These are phyloP conservation scores for Hyphantria cunea DNA, from an alignment of 1,140 invertebrate species.

Conservation along the genomic window DNA sequence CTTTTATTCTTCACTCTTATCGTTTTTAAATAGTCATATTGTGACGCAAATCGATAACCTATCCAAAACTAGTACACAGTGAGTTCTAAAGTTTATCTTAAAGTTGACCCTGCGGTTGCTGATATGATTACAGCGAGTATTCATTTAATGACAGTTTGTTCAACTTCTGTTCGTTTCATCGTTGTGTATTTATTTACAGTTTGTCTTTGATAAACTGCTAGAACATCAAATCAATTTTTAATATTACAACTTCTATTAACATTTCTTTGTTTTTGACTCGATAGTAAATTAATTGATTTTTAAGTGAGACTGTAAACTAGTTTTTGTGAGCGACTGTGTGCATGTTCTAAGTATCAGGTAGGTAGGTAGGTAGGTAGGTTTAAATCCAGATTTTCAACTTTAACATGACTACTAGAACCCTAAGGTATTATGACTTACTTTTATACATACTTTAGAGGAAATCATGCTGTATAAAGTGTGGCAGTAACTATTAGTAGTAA, in stretches of 20 bases:
- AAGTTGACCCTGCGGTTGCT: slow-evolving; percentile 38
- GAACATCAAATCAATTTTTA: not conserved
- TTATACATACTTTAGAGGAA: too few species aligned
- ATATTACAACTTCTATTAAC: not conserved
- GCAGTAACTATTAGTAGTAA: not conserved
- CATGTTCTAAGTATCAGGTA: too few species aligned
- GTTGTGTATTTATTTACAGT: slow-evolving; percentile 57
- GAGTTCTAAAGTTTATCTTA: slow-evolving; percentile 66
- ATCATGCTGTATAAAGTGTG: too few species aligned
- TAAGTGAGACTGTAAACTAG: too few species aligned
- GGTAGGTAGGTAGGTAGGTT: too few species aligned
- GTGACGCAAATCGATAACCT: slow-evolving; percentile 76
- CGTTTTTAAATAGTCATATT: slow-evolving; percentile 1
- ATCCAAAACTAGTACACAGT: slow-evolving; percentile 69
- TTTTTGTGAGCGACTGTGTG: too few species aligned
- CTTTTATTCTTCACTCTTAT: too few species aligned
- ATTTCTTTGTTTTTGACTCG: too few species aligned
- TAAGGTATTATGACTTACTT: too few species aligned
- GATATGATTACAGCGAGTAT: slow-evolving; percentile 53
- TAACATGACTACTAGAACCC: too few species aligned
- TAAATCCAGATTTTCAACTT: too few species aligned
- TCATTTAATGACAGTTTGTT: slow-evolving; percentile 70
- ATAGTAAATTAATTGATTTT: too few species aligned
- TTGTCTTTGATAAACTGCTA: not conserved
- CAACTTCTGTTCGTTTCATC: slow-evolving; percentile 64